phyloP scores from a whole-genome alignment of 2,888 invertebrate genomes.

The Auanema sp. region DNA sequence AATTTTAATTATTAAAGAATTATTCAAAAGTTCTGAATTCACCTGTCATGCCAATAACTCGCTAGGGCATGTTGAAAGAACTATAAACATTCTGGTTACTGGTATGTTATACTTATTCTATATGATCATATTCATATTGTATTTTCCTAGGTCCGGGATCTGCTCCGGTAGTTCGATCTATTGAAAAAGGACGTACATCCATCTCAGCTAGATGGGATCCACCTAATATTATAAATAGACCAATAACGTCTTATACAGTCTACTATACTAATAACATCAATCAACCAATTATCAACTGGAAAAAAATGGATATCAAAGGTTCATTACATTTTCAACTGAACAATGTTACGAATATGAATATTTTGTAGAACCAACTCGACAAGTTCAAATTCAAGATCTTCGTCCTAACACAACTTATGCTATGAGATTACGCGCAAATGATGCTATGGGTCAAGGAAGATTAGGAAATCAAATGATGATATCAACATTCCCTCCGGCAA shows the following conservation, averaged over 20 bases:
- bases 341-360: background rate
- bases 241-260: constrained; percentile 60
- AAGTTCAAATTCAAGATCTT: constrained; percentile 50
- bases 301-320: constrained; percentile 34
- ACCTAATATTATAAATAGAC: constrained; percentile 58
- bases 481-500: constrained; percentile 32
- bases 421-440: constrained; percentile 59
- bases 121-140: background rate
- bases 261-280: constrained; percentile 61
- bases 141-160: constrained; percentile 53
- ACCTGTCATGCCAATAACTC: constrained; percentile 58
- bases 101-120: constrained; percentile 22
- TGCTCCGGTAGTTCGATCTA: constrained; percentile 49
- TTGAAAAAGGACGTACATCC: constrained; percentile 47
- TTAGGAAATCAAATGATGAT: constrained; percentile 44
- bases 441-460: constrained; percentile 58
- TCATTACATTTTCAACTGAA: background rate
- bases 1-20: constrained; percentile 58
- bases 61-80: constrained; percentile 47
- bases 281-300: constrained; percentile 60
- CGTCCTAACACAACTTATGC: constrained; percentile 56
- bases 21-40: constrained; percentile 56
- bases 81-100: constrained; percentile 53
- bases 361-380: constrained; percentile 48
- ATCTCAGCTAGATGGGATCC: constrained; percentile 56